Conservation (phyloP, 2,888 invertebrate genomes). For the Siphlonurus alternatus region DNA sequence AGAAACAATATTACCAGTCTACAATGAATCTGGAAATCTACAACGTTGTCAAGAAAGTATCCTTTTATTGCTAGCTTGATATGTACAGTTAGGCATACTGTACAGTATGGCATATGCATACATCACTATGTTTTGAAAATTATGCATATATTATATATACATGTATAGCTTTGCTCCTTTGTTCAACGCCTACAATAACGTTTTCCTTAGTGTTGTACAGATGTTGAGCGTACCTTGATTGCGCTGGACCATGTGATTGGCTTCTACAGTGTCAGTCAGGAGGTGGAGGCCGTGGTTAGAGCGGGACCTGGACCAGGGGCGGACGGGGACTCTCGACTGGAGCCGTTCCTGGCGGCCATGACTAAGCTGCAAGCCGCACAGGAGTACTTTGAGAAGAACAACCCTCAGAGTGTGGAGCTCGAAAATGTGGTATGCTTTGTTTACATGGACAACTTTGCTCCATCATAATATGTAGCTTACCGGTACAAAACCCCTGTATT, state of each 20-base stretch:
- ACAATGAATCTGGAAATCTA: conserved; percentile 84
- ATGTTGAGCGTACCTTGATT: conserved; percentile 77
- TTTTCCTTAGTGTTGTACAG: conserved; percentile 29
- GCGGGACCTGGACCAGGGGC: conserved; percentile 58
- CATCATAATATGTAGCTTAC: not conserved
- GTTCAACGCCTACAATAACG: too few relatives aligned
- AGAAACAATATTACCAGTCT: conserved; percentile 84
- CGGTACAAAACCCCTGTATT: not conserved
- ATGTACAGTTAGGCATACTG: not conserved
- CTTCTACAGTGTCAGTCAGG: conserved; percentile 87
- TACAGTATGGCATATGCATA: not conserved
- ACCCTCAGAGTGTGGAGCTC: conserved; percentile 82
- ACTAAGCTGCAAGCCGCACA: conserved; percentile 73
- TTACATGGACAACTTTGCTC: not conserved
- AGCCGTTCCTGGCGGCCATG: conserved; percentile 48
- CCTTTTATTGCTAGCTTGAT: not conserved
- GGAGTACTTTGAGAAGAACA: conserved; percentile 81
- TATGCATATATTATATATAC: not conserved
- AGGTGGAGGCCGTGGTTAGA: conserved; percentile 71
- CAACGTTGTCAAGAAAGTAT: conserved; percentile 83
- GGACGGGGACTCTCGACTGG: conserved; percentile 30
- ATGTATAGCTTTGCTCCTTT: not conserved
- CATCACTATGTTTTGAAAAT: too few relatives aligned
- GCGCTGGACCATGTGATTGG: conserved; percentile 86
- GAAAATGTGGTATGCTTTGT: conserved; percentile 68